phyloP scores from a whole-genome alignment of 2,113 vertebrate species.

The Physeter macrocephalus region DNA sequence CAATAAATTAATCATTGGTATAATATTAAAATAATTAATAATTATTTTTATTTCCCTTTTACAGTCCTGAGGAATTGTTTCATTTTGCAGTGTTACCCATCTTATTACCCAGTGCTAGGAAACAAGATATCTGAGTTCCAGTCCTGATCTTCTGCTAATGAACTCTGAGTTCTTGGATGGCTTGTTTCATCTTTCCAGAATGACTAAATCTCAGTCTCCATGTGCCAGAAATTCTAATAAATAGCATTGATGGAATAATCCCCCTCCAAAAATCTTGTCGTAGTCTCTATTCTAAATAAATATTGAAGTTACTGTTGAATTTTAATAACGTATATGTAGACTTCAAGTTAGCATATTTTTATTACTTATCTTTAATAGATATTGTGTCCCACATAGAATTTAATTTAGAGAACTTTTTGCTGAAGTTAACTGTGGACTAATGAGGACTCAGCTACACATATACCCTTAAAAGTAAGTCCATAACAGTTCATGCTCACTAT shows the following conservation, averaged over 20 bases:
- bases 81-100: background rate
- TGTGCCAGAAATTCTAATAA: background rate
- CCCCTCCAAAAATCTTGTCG: background rate
- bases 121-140: background rate
- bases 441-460: background rate
- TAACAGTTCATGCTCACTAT: background rate
- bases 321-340: background rate
- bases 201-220: background rate
- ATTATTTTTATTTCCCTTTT: background rate
- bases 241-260: background rate
- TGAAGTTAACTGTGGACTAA: background rate
- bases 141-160: background rate
- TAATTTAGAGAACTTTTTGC: background rate
- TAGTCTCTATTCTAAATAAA: background rate
- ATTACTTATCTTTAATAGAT: background rate
- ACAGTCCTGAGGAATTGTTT: background rate
- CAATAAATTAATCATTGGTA: background rate
- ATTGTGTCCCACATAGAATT: background rate
- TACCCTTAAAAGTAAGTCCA: background rate
- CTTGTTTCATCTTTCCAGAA: background rate
- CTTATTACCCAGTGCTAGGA: background rate
- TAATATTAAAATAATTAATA: background rate
- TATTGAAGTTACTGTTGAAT: background rate
- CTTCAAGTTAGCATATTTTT: background rate
- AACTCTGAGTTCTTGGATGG: background rate